Conservation (phyloP, 2,888 invertebrate genomes). For the Cheilosia vulpina region DNA sequence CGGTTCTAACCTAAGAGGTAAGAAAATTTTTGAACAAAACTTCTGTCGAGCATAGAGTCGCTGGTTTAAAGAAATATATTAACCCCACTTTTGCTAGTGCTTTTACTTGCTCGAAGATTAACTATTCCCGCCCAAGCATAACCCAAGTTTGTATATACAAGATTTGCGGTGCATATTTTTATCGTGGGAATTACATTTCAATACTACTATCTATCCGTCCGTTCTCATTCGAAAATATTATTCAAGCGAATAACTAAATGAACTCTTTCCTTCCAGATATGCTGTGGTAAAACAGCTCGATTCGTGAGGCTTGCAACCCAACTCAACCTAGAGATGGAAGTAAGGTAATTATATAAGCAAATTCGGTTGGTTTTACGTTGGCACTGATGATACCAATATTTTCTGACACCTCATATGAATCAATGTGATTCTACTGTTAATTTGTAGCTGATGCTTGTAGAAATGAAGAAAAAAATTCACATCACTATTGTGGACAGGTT, state of each 20-base stretch:
- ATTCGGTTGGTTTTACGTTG: background rate
- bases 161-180: conserved; percentile 82
- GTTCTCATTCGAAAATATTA: background rate
- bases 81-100: conserved; percentile 80
- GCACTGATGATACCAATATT: conserved; percentile 79
- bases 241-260: background rate
- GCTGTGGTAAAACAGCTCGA: background rate
- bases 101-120: conserved; percentile 81
- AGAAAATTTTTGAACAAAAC: background rate
- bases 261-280: background rate
- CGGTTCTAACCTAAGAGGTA: background rate
- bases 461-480: background rate
- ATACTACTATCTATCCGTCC: background rate
- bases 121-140: conserved; percentile 80
- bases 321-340: background rate
- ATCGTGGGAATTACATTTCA: conserved; percentile 77
- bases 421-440: conserved; percentile 79
- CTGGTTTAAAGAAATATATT: conserved; percentile 79
- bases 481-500: background rate
- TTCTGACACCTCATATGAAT: conserved; percentile 83
- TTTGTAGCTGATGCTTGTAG: conserved; percentile 37
- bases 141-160: conserved; percentile 78
- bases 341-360: conserved; percentile 29
- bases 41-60: conserved; percentile 80
- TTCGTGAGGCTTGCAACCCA: background rate